Conservation (phyloP, 2,888 invertebrate genomes). For the Apodemia duryi region DNA sequence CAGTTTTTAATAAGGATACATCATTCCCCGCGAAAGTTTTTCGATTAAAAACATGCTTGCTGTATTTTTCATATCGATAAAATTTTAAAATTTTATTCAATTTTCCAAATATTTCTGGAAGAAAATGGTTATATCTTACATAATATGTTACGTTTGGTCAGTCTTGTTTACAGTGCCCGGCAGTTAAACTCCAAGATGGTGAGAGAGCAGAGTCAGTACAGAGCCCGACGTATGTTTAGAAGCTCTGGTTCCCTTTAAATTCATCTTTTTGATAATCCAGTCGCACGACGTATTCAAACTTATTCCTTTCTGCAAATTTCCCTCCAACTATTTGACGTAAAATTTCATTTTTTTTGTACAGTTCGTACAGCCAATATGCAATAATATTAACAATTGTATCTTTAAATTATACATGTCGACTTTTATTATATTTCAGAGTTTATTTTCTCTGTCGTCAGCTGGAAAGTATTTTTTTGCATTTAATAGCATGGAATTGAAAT, state of each 20-base stretch:
- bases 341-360: neutral
- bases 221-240: neutral
- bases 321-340: conserved; percentile 14
- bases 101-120: conserved; percentile 9
- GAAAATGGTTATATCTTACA: conserved; percentile 17
- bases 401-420: too few relatives aligned
- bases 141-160: neutral
- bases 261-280: neutral
- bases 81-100: conserved; percentile 2
- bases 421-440: too few relatives aligned
- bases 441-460: too few relatives aligned
- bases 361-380: neutral
- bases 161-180: conserved; percentile 16
- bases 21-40: too few relatives aligned
- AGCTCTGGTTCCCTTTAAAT: neutral
- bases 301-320: neutral
- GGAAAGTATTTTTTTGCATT: too few relatives aligned
- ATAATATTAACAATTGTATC: neutral
- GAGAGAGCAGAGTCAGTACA: conserved; percentile 20
- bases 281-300: conserved; percentile 4
- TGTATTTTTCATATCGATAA: neutral
- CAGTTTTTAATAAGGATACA: neutral
- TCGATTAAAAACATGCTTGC: too few relatives aligned
- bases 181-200: conserved; percentile 18
- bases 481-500: too few relatives aligned